Evolutionary conservation across 2,113 vertebrate species (phyloP).

Genomic region (Sebastes schlegelii): DNA sequence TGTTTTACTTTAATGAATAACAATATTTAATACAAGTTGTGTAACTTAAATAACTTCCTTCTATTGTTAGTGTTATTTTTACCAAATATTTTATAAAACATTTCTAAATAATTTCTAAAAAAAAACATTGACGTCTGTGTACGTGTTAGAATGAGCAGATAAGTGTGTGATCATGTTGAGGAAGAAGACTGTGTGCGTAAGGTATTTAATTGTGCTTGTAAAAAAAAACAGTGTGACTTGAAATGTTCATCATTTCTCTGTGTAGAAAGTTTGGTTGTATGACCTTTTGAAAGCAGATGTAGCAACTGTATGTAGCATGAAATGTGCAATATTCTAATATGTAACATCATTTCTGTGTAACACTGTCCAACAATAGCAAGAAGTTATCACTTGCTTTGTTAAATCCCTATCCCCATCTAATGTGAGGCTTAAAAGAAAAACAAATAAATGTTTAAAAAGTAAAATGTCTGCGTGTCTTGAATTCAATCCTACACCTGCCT

Average conservation of each 20-base stretch:
- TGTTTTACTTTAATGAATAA: conserved; percentile 8
- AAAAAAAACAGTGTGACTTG: background rate
- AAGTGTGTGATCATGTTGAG: background rate
- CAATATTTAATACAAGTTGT: background rate
- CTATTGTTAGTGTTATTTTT: background rate
- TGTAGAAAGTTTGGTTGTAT: background rate
- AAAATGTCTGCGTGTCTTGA: background rate
- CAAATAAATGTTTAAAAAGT: conserved; percentile 12
- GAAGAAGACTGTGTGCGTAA: too few species aligned
- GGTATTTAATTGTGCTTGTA: background rate
- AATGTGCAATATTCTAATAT: background rate
- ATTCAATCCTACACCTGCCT: background rate
- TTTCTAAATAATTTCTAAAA: too few species aligned
- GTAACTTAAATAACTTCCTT: background rate
- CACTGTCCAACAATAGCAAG: background rate
- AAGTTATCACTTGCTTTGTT: background rate
- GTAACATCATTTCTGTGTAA: background rate
- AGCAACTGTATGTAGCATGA: background rate
- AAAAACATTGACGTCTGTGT: background rate
- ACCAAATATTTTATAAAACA: too few species aligned
- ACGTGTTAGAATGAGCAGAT: background rate
- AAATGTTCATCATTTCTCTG: background rate
- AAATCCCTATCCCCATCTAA: background rate
- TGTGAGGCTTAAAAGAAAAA: background rate
- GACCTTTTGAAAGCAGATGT: background rate